Evolutionary conservation across 2,888 invertebrate genomes (phyloP).

Genomic region (Ethmia dodecea): DNA sequence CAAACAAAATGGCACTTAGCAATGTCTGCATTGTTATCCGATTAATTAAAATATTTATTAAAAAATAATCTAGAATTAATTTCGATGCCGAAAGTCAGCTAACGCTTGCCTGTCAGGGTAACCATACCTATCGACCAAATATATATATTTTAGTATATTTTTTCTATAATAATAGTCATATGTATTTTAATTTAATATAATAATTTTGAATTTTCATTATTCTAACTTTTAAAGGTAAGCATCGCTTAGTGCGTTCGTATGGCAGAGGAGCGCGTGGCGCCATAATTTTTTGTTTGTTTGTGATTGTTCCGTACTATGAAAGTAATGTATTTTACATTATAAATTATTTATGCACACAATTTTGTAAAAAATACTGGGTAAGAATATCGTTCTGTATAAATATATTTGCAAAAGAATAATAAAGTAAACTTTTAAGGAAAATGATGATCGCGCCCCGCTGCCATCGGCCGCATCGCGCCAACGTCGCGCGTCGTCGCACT

Average conservation of each 20-base stretch:
- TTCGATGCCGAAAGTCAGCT: constrained; percentile 70
- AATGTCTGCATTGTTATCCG: constrained; percentile 64
- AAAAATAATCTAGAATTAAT: constrained; percentile 56
- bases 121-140: constrained; percentile 80
- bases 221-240: constrained; percentile 71
- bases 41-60: constrained; percentile 40
- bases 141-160: constrained; percentile 73
- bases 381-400: too few relatives aligned
- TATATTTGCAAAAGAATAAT: too few relatives aligned
- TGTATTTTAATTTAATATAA: constrained; percentile 75
- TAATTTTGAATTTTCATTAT: constrained; percentile 77
- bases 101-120: constrained; percentile 86
- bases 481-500: constrained; percentile 71
- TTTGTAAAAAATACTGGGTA: too few relatives aligned
- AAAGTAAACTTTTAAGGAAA: too few relatives aligned
- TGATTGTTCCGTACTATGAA: too few relatives aligned
- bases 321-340: too few relatives aligned
- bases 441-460: constrained; percentile 7
- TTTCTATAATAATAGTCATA: constrained; percentile 76
- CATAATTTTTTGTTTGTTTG: too few relatives aligned
- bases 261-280: constrained; percentile 19
- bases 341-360: too few relatives aligned
- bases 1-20: constrained; percentile 68
- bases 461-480: constrained; percentile 40
- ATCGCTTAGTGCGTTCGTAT: constrained; percentile 45